Evolutionary conservation across 2,888 invertebrate genomes (phyloP).

Genomic region (Furcula furcula): DNA sequence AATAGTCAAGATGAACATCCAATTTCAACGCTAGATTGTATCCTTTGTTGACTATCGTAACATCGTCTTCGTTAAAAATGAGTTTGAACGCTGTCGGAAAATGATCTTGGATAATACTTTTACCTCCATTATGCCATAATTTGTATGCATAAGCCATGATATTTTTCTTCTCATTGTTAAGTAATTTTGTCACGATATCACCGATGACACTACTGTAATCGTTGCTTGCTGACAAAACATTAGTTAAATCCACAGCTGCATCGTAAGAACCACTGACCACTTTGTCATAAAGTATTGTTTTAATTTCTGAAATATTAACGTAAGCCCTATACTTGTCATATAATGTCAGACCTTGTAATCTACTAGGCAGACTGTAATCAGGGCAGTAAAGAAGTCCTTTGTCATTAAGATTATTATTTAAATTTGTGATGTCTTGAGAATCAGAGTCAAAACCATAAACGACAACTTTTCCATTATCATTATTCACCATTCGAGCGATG

Average conservation of each 20-base stretch:
- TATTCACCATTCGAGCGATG: constrained; percentile 43
- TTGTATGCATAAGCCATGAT: not conserved
- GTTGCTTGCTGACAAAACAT: not conserved
- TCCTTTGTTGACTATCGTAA: not conserved
- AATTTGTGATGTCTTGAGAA: constrained; percentile 30
- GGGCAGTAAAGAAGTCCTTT: constrained; percentile 28
- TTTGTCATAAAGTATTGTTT: not conserved
- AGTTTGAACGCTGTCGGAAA: not conserved
- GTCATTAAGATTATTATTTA: constrained; percentile 24
- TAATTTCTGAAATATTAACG: not conserved
- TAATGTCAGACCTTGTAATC: not conserved
- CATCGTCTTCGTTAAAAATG: not conserved
- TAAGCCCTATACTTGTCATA: not conserved
- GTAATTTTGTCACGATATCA: not conserved
- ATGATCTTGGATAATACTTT: not conserved
- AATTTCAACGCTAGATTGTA: not conserved
- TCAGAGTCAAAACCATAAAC: constrained; percentile 34
- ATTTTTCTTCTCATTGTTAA: not conserved
- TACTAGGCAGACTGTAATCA: not conserved
- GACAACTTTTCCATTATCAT: constrained; percentile 35
- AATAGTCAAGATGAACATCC: not conserved
- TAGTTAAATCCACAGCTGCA: not conserved
- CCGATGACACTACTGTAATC: not conserved
- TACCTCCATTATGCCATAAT: not conserved
- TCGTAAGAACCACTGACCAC: not conserved